Base-by-base conservation (phyloP, 2,113 vertebrate species). In the Nycticorax nycticorax region DNA sequence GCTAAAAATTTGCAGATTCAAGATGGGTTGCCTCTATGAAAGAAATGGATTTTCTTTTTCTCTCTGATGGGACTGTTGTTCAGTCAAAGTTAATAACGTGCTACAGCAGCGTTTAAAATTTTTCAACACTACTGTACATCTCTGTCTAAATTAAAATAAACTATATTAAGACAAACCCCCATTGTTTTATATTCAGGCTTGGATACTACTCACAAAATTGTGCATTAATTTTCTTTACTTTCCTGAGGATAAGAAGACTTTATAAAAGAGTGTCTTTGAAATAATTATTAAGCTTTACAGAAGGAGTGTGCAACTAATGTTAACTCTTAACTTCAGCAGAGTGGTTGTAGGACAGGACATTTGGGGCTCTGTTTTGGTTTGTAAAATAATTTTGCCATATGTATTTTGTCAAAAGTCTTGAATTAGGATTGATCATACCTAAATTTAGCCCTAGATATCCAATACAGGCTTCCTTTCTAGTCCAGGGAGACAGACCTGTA, bases 1-100 rank as follows among this genome's bases (percentile, higher is more conserved):
- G 56, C 27, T 93, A 79, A 91, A 33, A 21, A 60, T 86, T 93
- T 96, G 66, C 30, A 81, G 27, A 78, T 86, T 91, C 76, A 86
- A 50, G 24, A 81, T 60, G 60, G 15, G 23, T 71, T 92, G 8
- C 8, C 2, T 71, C 33, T 52, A 17, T 81, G 52, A 81, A 89
- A 87, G 11, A 78, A 91, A 93, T 68, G 48, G 68, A 90, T 92
- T 97, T 95, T 85, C 43, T 78, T 93, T 68, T 89, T 89, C 21
- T 48, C 19, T 91, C 30, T 87, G 60, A 81, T 75, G 66, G 19
- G 52, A 59, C 27, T 62, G 37, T 72, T 92, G 12, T 90, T 93
- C 64, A 83, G 59, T 39, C n/a, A 77, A 74, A 15, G 5, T 68
- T 93, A 83, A 80, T 63, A 87, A 50, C 11, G 41, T 62, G 12